Conservation (phyloP, 1,140 invertebrate genomes). For the Panagrolaimus sp. region DNA sequence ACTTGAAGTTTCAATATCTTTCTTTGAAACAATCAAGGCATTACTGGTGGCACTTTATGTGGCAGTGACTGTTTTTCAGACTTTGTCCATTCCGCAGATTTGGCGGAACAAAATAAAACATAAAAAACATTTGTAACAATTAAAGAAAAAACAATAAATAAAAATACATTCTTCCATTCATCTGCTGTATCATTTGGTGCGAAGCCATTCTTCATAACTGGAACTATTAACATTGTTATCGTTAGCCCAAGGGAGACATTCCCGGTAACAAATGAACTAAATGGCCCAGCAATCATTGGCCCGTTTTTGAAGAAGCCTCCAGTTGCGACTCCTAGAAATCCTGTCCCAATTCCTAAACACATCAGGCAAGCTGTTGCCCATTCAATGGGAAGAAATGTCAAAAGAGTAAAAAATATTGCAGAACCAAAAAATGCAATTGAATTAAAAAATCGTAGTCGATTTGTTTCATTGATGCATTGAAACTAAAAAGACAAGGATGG, state of each 20-base stretch:
- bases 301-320: conserved; percentile 57
- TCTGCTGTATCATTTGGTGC: conserved; percentile 48
- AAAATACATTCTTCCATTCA: conserved; percentile 49
- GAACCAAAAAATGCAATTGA: conserved; percentile 50
- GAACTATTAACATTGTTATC: conserved; percentile 53
- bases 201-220: conserved; percentile 42
- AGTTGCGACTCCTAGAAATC: conserved; percentile 48
- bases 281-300: conserved; percentile 53
- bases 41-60: no score
- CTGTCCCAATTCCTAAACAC: conserved; percentile 47
- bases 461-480: conserved; percentile 44
- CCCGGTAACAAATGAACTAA: conserved; percentile 53
- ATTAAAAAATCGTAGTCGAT: conserved; percentile 54
- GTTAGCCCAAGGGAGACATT: conserved; percentile 53
- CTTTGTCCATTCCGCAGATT: conserved; percentile 38
- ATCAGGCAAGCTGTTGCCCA: conserved; percentile 39
- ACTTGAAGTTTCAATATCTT: no score
- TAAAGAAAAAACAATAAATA: conserved; percentile 39
- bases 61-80: no score
- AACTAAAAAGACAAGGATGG: conserved; percentile 26
- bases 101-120: conserved; percentile 33
- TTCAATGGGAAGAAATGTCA: conserved; percentile 42
- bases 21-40: no score
- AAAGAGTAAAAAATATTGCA: conserved; percentile 35
- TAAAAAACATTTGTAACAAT: conserved; percentile 40